phyloP scores from a whole-genome alignment of 2,888 invertebrate species.

The Polymixis flavicincta region DNA sequence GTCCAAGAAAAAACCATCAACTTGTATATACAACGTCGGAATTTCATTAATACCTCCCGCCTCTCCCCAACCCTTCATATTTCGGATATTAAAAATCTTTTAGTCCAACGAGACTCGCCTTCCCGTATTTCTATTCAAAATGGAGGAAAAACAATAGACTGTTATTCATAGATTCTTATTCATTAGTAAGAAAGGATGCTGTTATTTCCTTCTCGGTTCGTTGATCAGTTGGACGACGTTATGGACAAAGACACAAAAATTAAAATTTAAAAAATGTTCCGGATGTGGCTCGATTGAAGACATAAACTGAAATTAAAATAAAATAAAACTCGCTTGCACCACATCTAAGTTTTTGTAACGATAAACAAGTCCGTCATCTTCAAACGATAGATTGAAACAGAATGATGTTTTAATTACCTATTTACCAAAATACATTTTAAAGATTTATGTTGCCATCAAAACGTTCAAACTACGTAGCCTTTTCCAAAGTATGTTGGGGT shows the following conservation, averaged over 20 bases:
- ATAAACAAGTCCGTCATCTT: no score
- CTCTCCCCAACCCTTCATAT: conserved; percentile 51
- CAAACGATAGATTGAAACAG: no score
- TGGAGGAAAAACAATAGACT: conserved; percentile 73
- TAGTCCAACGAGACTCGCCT: conserved; percentile 30
- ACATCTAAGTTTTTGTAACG: no score
- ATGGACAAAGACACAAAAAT: no score
- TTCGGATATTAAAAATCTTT: conserved; percentile 60
- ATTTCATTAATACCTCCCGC: conserved; percentile 57
- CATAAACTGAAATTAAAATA: no score
- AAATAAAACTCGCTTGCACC: no score
- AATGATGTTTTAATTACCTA: no score
- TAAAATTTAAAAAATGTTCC: no score
- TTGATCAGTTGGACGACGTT: conserved; percentile 44
- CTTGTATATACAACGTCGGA: conserved; percentile 39
- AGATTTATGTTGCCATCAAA: no score
- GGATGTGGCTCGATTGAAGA: not conserved
- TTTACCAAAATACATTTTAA: no score
- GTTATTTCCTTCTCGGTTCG: conserved; percentile 64
- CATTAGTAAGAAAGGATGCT: conserved; percentile 71
- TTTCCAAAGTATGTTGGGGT: no score
- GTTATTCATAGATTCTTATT: conserved; percentile 76
- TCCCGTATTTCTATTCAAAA: conserved; percentile 55
- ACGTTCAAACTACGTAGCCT: no score
- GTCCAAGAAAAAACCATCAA: conserved; percentile 27